Evolutionary conservation across 2,888 invertebrate species (phyloP).

Genomic region (Protula sp.): DNA sequence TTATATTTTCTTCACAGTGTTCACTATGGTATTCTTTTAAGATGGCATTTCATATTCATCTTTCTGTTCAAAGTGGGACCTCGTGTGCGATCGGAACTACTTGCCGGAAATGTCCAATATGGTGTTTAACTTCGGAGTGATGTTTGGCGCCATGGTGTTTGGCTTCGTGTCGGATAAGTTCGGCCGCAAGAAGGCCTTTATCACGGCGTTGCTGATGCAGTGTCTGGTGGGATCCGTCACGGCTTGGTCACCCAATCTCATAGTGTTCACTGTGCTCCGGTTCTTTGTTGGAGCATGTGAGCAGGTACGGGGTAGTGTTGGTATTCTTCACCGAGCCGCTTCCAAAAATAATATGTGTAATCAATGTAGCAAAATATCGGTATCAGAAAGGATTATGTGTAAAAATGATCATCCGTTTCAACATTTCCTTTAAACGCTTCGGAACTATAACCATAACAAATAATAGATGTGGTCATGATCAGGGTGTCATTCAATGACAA

Average conservation of each 20-base stretch:
- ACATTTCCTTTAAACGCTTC: too few species aligned
- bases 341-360: background rate
- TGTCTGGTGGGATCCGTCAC: constrained; percentile 16
- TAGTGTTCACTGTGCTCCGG: constrained; percentile 20
- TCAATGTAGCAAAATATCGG: background rate
- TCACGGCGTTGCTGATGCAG: constrained; percentile 17
- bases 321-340: too few species aligned
- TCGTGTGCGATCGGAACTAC: constrained; percentile 22
- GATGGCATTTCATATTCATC: too few species aligned
- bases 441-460: too few species aligned
- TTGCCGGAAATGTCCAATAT: constrained; percentile 23
- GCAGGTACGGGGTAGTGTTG: too few species aligned
- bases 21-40: too few species aligned
- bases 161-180: constrained; percentile 26
- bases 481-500: too few species aligned
- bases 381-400: too few species aligned
- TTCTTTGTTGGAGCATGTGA: constrained; percentile 26
- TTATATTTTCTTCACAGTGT: too few species aligned
- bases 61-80: constrained; percentile 20
- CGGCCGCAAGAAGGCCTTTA: constrained; percentile 24
- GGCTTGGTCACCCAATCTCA: constrained; percentile 21
- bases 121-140: constrained; percentile 27
- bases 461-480: too few species aligned
- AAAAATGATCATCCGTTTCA: too few species aligned
- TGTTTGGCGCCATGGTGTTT: constrained; percentile 25